Evolutionary conservation across 2,113 vertebrate genomes (phyloP).

Genomic region (Willisornis vidua): DNA sequence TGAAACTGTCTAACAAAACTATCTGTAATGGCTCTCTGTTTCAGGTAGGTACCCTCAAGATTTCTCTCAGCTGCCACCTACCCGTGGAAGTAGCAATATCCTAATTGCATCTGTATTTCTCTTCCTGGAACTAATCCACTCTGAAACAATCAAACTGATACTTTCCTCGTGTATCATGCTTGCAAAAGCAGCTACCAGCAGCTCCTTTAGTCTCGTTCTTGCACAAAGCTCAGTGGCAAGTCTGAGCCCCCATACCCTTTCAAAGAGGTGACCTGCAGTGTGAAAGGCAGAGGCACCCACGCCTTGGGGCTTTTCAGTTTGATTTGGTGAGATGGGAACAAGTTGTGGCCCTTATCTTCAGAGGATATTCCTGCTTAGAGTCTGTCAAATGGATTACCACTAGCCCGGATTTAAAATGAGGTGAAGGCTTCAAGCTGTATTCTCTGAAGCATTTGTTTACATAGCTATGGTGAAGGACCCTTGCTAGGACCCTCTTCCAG

Average conservation of each 20-base stretch:
- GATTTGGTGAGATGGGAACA: background rate
- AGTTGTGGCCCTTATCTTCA: background rate
- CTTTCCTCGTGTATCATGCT: accelerated
- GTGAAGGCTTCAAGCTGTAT: background rate
- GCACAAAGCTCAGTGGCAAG: background rate
- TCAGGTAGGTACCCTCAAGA: background rate
- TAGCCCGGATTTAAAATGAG: background rate
- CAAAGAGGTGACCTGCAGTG: background rate
- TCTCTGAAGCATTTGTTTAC: background rate
- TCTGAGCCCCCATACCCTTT: background rate
- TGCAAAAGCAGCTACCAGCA: background rate
- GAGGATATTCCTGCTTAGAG: background rate
- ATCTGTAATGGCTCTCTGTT: background rate
- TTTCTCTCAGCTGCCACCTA: background rate
- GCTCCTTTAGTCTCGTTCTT: background rate
- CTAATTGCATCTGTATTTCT: background rate
- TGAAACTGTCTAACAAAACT: background rate
- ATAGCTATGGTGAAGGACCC: background rate
- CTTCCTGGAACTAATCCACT: background rate
- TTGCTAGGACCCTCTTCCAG: background rate
- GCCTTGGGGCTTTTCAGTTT: background rate
- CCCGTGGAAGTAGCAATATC: background rate
- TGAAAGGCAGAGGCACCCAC: background rate
- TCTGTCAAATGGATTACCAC: background rate
- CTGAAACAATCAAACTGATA: background rate